Evolutionary conservation across 2,797 vertebrate species (phyloP), one percentile per base, ranked within the genome.

Genomic region (Diglossa cyanea): DNA sequence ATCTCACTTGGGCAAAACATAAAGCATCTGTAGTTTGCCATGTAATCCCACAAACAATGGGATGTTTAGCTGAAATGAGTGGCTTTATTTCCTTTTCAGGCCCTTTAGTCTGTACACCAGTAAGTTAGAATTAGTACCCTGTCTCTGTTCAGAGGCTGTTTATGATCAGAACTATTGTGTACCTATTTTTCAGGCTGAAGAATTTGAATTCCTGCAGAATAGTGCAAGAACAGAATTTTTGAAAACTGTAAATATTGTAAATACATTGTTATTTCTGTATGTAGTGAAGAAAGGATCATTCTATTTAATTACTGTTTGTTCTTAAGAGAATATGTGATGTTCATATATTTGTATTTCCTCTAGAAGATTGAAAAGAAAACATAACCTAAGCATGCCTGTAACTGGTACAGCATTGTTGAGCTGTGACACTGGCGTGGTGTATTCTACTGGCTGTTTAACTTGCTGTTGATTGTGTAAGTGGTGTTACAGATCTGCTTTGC

Each of bases 211-310:
- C 73, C 79, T 90, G 74, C 54, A 81, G 78, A 90, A 70, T 50
- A 72, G 50, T 83, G 35, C 65, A 72, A 63, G 75, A 87, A 77
- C 14, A 66, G 60, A 83, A 66, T 62, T 85, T 90, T 91, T 86
- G 48, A 84, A 58, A 81, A 24, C 51, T 94, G 83, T 95, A 93
- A 93, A 94, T 94, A 87, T 10, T 88, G 89, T 95, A 95, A 89
- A 95, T 94, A 82, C 39, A 15, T 57, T 83, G 75, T 85, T 87
- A 87, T 81, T 92, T 91, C 92, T 95, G 81, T 96, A 86, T 75
- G 81, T 90, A 78, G 89, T 78, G 67, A 86, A 74, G 76, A 72
- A 91, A 90, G 70, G 55, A 55, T 80, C 21, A 2, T 60, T 51
- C 57, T 96, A 75, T 96, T 94, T 93, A 93, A 94, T 85, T 83